Base-by-base conservation (phyloP, 2,113 vertebrate genomes). In the Calyptomena viridis region DNA sequence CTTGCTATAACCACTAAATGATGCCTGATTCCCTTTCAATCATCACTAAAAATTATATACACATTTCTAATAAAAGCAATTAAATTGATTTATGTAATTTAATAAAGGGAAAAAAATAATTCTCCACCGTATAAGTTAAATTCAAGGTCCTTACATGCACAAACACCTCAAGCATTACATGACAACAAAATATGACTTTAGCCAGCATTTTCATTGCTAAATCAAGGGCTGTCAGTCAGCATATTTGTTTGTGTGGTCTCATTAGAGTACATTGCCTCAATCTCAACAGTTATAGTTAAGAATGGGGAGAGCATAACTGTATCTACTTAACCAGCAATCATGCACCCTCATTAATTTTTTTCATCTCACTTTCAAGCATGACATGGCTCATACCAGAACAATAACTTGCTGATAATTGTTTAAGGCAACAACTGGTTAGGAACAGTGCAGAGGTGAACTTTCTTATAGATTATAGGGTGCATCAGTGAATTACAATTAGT, bases 361-460 rank as follows among this genome's bases (percentile, higher is more conserved):
- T 97, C 95, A 97, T 96, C 89, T 97, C 89, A 95, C 96, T 98
- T 97, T 96, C 56, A 86, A 98, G 96, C 93, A 97, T 96, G 97
- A 97, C 97, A 98, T 90, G 84, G 90, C 49, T 97, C 86, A 97
- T 95, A 95, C 93, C 27, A 46, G 94, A 98, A 97, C 95, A 97
- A 97, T 95, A 97, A 97, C 96, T 97, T 76, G 77, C 95, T 94
- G 92, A 93, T 98, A 98, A 98, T 97, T 98, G 96, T 96, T 97
- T 84, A 12, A 98, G 97, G 98, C 98, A 98, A 98, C 97, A 98
- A 95, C 96, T 97, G 97, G 97, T 97, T 96, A 98, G 97, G 94
- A 96, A 95, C 66, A 97, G 97, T 92, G 97, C 95, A 98, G 88
- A 97, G 97, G 97, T 97, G 97, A 98, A 97, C 63, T 73, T 90